A percentile compares a stretch with the other conserved stretches of the same genome.
phyloP scores from a whole-genome alignment of 64 coral and sea anemone species.

The Acropora tenuis region DNA sequence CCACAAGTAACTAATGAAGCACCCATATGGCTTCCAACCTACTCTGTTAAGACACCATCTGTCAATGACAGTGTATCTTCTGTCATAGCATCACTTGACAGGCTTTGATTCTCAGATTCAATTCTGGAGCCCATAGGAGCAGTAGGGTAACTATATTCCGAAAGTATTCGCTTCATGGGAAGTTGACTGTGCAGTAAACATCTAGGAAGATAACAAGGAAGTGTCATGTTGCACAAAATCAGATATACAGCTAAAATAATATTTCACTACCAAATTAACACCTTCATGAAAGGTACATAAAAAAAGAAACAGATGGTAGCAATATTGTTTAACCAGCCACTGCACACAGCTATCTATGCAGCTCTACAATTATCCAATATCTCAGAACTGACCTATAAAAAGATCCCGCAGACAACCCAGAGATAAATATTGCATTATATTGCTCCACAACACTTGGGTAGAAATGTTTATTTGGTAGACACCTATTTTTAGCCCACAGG shows the following conservation, averaged over 20 bases:
- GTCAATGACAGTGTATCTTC: constrained; percentile 68
- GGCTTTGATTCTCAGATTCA: constrained; percentile 74
- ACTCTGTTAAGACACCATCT: constrained; percentile 56
- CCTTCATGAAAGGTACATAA: too few relatives aligned
- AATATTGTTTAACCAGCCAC: not conserved
- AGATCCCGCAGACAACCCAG: not conserved
- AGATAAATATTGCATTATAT: constrained; percentile 11
- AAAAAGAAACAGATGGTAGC: too few relatives aligned
- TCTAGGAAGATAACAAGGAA: not conserved
- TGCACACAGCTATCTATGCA: not conserved
- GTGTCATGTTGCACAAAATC: too few relatives aligned
- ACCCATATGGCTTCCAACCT: not conserved
- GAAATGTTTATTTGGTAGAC: not conserved
- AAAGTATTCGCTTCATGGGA: constrained; percentile 39
- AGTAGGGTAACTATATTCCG: constrained; percentile 60
- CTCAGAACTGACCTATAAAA: not conserved
- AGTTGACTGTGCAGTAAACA: constrained; percentile 31
- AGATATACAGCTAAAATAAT: too few relatives aligned
- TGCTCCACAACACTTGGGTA: not conserved
- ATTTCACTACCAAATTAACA: too few relatives aligned
- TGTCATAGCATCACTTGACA: constrained; percentile 82
- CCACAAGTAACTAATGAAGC: not conserved
- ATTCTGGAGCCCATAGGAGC: constrained; percentile 67
- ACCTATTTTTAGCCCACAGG: not conserved
- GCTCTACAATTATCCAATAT: not conserved